Conservation (phyloP, 2,113 vertebrate genomes). For the Coregonus clupeaformis region DNA sequence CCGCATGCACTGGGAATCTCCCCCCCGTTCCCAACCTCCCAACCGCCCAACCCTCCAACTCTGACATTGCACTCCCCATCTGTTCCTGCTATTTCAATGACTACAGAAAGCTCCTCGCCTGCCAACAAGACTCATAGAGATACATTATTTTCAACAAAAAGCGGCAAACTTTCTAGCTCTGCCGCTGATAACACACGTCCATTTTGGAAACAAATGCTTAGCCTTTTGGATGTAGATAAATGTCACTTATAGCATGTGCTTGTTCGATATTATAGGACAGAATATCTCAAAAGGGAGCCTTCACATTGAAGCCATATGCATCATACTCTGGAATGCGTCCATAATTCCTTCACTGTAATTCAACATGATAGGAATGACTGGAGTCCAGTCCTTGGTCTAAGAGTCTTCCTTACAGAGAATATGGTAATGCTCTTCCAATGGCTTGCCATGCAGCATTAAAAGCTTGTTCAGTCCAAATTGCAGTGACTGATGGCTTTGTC, state of each 20-base stretch:
- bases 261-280: neutral
- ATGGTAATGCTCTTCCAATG: too few relatives aligned
- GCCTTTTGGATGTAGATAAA: too few relatives aligned
- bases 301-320: neutral
- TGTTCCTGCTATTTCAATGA: slow-evolving; percentile 3
- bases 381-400: neutral
- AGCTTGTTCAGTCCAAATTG: neutral
- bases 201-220: neutral
- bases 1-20: slow-evolving; percentile 12
- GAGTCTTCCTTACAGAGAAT: too few relatives aligned
- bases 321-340: neutral
- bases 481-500: neutral
- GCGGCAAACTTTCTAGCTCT: neutral
- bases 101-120: slow-evolving; percentile 6
- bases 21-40: too few relatives aligned
- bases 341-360: neutral
- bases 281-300: neutral
- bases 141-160: neutral
- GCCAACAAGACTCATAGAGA: slow-evolving; percentile 6
- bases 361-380: neutral
- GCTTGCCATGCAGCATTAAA: neutral
- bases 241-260: neutral
- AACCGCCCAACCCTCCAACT: neutral
- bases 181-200: neutral
- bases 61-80: neutral